Percentiles rank a stretch among this genome's conserved stretches.
Evolutionary conservation across 2,797 vertebrate genomes (phyloP).

Genomic region (Protosalanx chinensis): DNA sequence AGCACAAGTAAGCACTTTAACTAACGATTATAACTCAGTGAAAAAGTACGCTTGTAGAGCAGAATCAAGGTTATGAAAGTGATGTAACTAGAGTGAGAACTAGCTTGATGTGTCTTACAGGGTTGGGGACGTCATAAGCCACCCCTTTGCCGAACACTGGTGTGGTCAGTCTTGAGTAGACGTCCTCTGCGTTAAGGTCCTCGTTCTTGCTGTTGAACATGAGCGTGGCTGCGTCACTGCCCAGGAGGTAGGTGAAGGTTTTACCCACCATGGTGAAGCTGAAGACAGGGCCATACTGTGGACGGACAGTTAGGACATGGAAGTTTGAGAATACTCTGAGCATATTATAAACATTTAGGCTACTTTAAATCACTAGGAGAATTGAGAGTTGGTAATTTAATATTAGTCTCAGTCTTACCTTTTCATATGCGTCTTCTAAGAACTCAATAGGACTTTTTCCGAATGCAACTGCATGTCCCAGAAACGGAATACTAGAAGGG

Average conservation of each 20-base stretch:
- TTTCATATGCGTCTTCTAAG: constrained; percentile 90
- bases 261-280: constrained; percentile 98
- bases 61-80: background rate
- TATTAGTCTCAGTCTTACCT: constrained; percentile 70
- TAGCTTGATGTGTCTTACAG: constrained; percentile 67
- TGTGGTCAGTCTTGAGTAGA: constrained; percentile 90
- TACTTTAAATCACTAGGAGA: too few relatives aligned
- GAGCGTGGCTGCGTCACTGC: constrained; percentile 89
- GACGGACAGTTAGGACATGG: background rate
- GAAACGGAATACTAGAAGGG: constrained; percentile 85
- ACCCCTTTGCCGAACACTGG: constrained; percentile 96
- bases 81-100: too few relatives aligned
- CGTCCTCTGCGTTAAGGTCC: constrained; percentile 94
- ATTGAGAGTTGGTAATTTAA: background rate
- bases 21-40: too few relatives aligned
- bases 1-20: too few relatives aligned
- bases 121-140: constrained; percentile 91
- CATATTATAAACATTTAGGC: background rate
- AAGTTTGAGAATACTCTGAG: too few relatives aligned
- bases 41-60: background rate
- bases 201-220: constrained; percentile 98
- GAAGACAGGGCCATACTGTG: constrained; percentile 93
- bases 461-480: constrained; percentile 92
- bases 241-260: constrained; percentile 93
- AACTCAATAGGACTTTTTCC: constrained; percentile 96